Conservation (phyloP, 2,113 vertebrate genomes). For the Corvus cornix region DNA sequence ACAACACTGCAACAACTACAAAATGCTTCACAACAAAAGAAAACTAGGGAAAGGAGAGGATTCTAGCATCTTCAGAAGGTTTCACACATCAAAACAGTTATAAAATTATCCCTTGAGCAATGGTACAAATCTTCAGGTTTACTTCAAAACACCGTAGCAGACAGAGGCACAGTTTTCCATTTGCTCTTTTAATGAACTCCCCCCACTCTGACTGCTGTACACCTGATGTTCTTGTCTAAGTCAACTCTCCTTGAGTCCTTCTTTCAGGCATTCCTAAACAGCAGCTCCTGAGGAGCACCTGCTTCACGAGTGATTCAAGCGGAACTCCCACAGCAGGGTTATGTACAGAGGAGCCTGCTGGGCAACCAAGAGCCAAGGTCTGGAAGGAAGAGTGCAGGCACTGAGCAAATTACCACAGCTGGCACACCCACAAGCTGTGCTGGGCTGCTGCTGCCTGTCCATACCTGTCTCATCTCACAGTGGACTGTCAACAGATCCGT, state of each 20-base stretch:
- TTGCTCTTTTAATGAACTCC: conserved; percentile 19
- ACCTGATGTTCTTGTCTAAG: neutral
- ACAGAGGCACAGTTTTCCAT: neutral
- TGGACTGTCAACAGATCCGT: fast-evolving
- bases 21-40: neutral
- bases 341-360: neutral
- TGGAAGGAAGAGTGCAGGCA: neutral
- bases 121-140: neutral
- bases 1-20: neutral
- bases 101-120: neutral
- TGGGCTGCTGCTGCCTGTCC: neutral
- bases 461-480: neutral
- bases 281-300: neutral
- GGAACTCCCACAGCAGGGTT: neutral
- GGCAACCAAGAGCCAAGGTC: neutral
- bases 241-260: neutral
- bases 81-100: neutral
- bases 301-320: neutral
- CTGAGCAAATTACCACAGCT: neutral
- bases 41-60: neutral
- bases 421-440: neutral
- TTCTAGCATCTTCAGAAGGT: neutral
- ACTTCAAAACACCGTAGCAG: neutral
- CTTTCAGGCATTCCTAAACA: neutral
- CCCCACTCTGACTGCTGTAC: neutral